Percentiles rank a stretch among this genome's conserved stretches.
phyloP scores from a whole-genome alignment of 2,113 vertebrate species.

The Helogale parvula region DNA sequence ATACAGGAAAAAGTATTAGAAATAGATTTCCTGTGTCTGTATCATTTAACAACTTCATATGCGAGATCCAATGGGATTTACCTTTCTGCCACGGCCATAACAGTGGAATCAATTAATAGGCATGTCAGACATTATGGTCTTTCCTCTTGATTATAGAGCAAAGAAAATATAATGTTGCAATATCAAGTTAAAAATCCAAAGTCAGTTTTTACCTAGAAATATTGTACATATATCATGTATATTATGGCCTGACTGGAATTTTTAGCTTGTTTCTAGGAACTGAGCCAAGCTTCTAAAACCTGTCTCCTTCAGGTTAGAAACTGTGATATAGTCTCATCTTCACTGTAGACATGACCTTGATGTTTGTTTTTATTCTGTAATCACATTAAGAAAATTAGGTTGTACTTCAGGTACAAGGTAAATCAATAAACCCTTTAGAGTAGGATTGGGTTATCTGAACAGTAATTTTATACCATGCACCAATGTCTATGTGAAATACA shows the following conservation, averaged over 20 bases:
- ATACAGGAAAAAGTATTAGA: not conserved
- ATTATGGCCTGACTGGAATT: not conserved
- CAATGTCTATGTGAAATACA: constrained; percentile 46
- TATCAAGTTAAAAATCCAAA: not conserved
- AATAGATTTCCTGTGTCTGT: not conserved
- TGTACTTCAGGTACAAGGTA: constrained; percentile 42
- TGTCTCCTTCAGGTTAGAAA: not conserved
- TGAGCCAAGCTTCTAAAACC: not conserved
- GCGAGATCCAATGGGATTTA: not conserved
- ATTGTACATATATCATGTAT: not conserved
- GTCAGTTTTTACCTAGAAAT: not conserved
- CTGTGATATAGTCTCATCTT: not conserved
- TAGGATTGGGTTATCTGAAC: constrained; percentile 57
- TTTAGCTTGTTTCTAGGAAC: not conserved
- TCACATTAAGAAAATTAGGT: constrained; percentile 71
- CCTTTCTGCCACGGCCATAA: not conserved
- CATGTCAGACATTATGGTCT: not conserved
- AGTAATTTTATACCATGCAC: constrained; percentile 62
- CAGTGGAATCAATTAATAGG: not conserved
- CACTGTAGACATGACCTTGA: constrained; percentile 41
- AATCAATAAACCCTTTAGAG: constrained; percentile 76
- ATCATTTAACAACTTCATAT: not conserved
- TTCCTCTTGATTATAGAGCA: not conserved
- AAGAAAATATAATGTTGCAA: not conserved
- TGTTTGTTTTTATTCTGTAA: constrained; percentile 59